Conservation (phyloP, 2,797 vertebrate species). For the Phoeniculus purpureus region DNA sequence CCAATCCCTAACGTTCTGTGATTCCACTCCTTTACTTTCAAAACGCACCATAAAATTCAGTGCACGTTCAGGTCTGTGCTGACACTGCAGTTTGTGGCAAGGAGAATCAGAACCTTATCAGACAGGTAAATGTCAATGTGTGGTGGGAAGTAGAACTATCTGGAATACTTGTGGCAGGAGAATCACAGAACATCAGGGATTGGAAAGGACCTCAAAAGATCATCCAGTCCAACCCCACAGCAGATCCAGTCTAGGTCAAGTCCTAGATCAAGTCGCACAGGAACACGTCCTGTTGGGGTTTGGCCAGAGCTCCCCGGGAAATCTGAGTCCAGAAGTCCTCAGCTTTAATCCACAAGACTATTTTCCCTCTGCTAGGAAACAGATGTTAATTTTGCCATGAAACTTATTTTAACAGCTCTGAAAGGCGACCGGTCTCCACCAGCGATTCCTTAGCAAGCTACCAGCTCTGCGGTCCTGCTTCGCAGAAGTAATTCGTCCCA, state of each 20-base stretch:
- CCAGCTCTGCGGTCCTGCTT: constrained; percentile 36
- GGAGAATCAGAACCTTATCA: constrained; percentile 2
- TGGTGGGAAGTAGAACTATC: neutral
- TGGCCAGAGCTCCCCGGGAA: neutral
- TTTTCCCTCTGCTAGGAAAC: constrained; percentile 60
- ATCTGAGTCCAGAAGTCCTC: constrained; percentile 27
- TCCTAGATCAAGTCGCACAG: too few relatives aligned
- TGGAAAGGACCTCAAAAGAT: too few relatives aligned
- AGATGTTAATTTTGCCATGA: constrained; percentile 71
- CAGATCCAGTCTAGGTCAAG: too few relatives aligned
- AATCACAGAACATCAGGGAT: too few relatives aligned
- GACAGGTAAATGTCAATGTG: neutral
- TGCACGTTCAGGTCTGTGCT: neutral
- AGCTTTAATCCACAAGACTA: constrained; percentile 14
- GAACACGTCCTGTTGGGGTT: too few relatives aligned
- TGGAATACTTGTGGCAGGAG: neutral
- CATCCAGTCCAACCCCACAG: too few relatives aligned
- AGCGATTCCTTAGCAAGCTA: constrained; percentile 58
- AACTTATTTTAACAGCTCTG: constrained; percentile 58
- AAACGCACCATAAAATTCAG: neutral
- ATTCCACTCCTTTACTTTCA: neutral
- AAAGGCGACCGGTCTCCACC: constrained; percentile 49
- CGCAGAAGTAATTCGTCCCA: constrained; percentile 61
- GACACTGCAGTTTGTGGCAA: neutral
- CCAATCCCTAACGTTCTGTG: too few relatives aligned